Conservation (phyloP, 37 sponge, comb jelly and placozoan species). For the Corticium candelabrum region DNA sequence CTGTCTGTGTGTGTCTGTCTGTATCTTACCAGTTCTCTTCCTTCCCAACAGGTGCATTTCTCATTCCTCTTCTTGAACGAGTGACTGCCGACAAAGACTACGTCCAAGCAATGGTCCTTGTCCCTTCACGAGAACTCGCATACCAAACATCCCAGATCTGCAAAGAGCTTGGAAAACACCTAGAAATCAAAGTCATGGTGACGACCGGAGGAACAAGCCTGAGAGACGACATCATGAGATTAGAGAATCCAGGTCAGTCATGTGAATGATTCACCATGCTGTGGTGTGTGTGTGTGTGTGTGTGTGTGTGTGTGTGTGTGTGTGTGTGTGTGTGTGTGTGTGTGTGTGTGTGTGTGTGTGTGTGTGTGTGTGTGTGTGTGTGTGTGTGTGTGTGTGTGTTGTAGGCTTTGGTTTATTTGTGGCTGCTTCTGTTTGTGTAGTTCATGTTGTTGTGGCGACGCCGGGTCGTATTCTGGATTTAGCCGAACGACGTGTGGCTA, state of each 20-base stretch:
- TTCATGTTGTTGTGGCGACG: constrained; percentile 84
- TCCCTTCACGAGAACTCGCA: constrained; percentile 93
- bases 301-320: constrained; percentile 13
- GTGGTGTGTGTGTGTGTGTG: not conserved
- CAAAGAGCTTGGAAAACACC: constrained; percentile 85
- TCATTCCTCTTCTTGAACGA: constrained; percentile 91
- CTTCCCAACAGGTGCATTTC: constrained; percentile 95
- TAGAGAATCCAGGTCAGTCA: constrained; percentile 64
- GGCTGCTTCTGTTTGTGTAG: constrained; percentile 11
- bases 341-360: constrained; percentile 10
- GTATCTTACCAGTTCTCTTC: no score
- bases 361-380: constrained; percentile 13
- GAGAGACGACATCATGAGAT: constrained; percentile 92
- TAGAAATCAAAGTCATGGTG: constrained; percentile 84
- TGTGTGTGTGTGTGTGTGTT: constrained; percentile 6
- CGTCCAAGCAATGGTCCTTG: constrained; percentile 86
- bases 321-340: constrained; percentile 7
- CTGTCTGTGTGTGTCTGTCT: no score
- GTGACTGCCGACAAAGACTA: constrained; percentile 46
- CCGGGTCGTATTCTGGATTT: constrained; percentile 89
- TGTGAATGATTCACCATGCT: constrained; percentile 47
- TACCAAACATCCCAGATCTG: constrained; percentile 94
- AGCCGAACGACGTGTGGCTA: constrained; percentile 77
- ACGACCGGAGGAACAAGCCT: constrained; percentile 95
- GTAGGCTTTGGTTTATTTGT: no score